Evolutionary conservation across 2,888 invertebrate species (phyloP), one percentile per base, ranked within the genome.

Genomic region (Phasia obesa): DNA sequence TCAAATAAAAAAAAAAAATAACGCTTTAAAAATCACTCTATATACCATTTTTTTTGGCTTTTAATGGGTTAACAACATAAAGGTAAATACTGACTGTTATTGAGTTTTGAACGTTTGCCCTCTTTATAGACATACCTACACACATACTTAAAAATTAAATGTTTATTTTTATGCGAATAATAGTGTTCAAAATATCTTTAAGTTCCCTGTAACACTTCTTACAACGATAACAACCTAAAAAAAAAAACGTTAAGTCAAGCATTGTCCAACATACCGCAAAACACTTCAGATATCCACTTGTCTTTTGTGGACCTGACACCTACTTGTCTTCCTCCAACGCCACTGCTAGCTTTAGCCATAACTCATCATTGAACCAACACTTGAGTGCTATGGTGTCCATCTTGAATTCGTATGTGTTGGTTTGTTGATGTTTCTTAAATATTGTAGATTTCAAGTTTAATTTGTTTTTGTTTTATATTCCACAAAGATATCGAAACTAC

Each of bases 211-310:
- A 60, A 55, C 23, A 42, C 67, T 59, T 27, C 55, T 76, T 57
- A n/a, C 44, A 64, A n/a, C n/a, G 55, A n/a, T 53, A 31, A 19
- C 44, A 62, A 49, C 9, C 11, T 11, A 35, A 59, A 64, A 21
- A 49, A 38, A 53, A 27, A 42, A 76, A 53, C 59, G 31, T 71
- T 31, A 76, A 81, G 77, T 77, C 81, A 77, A 81, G 77, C 23
- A 77, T 81, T 77, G 73, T 77, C 73, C 71, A 77, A 69, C 53
- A 73, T 81, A 69, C 81, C 77, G 77, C 81, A 81, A 73, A 60
- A 31, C 67, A 77, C 77, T 81, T 77, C 15, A 81, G 55, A 42
- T 77, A 44, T 57, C 53, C 73, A 80, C 79, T 80, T 80, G 47
- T 62, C 31, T 53, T 62, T 80, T 80, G 62, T 77, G 67, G 67